A percentile compares a stretch with the other conserved stretches of the same genome.
These are phyloP conservation scores for Cecidostiba fungosa DNA, from an alignment of 2,888 invertebrate genomes.

Conservation along the genomic window DNA sequence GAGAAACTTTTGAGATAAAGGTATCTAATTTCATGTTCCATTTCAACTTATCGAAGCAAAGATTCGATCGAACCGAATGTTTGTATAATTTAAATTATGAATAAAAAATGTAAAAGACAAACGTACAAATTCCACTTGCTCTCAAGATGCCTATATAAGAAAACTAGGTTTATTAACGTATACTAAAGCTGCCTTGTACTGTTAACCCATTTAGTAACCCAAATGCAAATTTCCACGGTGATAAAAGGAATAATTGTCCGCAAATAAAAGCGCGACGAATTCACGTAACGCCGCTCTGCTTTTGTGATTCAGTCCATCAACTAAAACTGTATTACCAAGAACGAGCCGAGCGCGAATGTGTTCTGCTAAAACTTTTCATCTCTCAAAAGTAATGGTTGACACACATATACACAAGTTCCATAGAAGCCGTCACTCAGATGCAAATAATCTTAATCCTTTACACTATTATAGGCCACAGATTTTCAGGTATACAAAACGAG, in stretches of 20 bases:
- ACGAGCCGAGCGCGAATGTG: background rate
- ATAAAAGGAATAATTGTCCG: conserved; percentile 55
- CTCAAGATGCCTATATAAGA: conserved; percentile 29
- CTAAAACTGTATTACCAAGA: background rate
- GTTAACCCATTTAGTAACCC: conserved; percentile 56
- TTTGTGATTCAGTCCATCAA: conserved; percentile 5
- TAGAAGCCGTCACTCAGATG: background rate
- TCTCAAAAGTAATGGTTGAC: background rate
- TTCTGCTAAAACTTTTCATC: background rate
- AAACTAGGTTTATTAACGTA: conserved; percentile 57
- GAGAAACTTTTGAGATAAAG: background rate
- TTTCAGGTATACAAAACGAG: too few species aligned
- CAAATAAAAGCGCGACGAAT: conserved; percentile 47
- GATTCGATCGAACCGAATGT: too few species aligned
- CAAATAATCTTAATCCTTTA: background rate
- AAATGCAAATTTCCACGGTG: conserved; percentile 56
- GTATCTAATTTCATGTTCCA: too few species aligned
- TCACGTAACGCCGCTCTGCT: conserved; percentile 11
- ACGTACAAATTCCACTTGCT: conserved; percentile 16
- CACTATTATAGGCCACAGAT: too few species aligned
- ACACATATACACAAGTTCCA: too few species aligned
- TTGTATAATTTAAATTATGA: background rate
- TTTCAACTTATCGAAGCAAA: too few species aligned
- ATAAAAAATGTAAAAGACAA: background rate
- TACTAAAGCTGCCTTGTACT: conserved; percentile 37